Conservation (phyloP, 2,888 invertebrate species). For the Temnothorax ravouxi region DNA sequence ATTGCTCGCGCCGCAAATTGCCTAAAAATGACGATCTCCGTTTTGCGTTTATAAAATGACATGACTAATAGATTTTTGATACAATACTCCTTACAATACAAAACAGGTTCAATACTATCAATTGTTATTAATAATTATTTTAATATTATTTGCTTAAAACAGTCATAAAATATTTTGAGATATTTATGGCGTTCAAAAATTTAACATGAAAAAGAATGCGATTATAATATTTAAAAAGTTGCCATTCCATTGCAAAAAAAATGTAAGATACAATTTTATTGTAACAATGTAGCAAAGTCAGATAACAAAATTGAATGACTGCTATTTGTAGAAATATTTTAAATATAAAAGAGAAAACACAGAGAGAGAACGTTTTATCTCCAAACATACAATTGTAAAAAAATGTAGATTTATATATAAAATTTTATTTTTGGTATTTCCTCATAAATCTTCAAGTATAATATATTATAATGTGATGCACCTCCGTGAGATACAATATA, state of each 20-base stretch:
- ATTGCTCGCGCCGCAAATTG: constrained; percentile 13
- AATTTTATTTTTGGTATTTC: not conserved
- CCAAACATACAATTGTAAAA: not conserved
- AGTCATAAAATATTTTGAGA: not conserved
- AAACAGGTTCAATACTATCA: not conserved
- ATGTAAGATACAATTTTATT: not conserved
- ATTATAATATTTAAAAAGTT: not conserved
- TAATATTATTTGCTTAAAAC: not conserved
- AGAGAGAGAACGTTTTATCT: not conserved
- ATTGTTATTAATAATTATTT: not conserved
- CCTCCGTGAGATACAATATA: not conserved
- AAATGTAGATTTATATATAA: not conserved
- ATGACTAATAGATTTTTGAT: not conserved
- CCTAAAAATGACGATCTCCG: constrained; percentile 15
- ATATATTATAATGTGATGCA: not conserved
- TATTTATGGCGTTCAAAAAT: not conserved
- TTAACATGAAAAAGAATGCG: not conserved
- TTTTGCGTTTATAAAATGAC: not conserved
- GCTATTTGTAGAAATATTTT: not conserved
- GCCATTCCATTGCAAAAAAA: not conserved
- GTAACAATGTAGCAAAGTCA: not conserved
- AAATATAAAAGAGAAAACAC: not conserved
- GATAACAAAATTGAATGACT: constrained; percentile 2
- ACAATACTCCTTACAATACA: not conserved
- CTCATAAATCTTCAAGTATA: not conserved